Base-by-base conservation (phyloP, 2,797 vertebrate species). In the Eptatretus atami region DNA sequence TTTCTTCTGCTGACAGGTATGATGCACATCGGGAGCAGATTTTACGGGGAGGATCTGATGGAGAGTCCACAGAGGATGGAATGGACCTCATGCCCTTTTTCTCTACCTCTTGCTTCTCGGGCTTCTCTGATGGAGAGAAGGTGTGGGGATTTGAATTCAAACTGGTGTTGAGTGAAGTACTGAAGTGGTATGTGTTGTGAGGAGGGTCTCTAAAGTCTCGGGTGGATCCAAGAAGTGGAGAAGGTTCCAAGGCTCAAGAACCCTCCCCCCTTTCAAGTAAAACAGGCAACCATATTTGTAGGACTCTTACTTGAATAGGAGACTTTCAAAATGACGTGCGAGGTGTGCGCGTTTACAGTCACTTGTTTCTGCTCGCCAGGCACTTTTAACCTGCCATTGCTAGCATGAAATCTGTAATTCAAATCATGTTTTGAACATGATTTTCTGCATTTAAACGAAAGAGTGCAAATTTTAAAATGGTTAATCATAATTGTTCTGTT, bases 1-100 rank as follows among this genome's bases (percentile, higher is more conserved):
- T 44, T 44, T 44, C 31, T 44, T 5, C 31, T 44, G 31, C 31
- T 44, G 31, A 31, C 67, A 98, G 90, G 90, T 98, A 98, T 65
- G 87, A 98, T 73, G 87, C 81, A 72, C 88, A 98, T 72, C 77
- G 86, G 61, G 88, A 98, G 1, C 86, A 84, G 52, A 72, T 98
- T 65, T 72, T 96, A 67, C 93, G 81, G 75, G 83, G 86, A 13
- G 83, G 86, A 1, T 61, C 57, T 61, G 80, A 78, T 65, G 83
- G 82, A 53, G 84, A 87, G 9, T 94, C 81, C 69, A 79, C 82
- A 64, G 86, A 95, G 11, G 81, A 95, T 72, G 90, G 82, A 61
- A 71, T 90, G 64, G 86, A 94, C 71, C 73, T 96, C 60, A 72
- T 98, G 55, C 82, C 61, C 70, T 98, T 77, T 66, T 98, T 98